These are phyloP conservation scores for Hirtodrosophila alboralis DNA, from an alignment of 2,888 invertebrate species.

Conservation along the genomic window DNA sequence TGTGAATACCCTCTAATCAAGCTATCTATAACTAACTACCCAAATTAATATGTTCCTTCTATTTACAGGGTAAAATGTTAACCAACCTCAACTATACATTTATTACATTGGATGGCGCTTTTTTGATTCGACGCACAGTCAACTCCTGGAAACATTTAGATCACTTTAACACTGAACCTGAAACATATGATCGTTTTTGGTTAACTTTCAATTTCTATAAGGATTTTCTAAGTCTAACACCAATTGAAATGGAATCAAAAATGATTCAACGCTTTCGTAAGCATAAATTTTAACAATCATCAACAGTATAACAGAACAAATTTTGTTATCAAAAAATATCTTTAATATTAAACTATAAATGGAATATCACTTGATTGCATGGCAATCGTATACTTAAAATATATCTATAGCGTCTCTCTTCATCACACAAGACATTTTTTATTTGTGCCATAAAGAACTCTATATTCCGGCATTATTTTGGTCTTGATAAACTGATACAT, in stretches of 20 bases:
- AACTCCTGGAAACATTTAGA: slow-evolving; percentile 31
- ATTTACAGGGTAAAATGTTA: slow-evolving; percentile 21
- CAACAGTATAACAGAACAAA: too few species aligned
- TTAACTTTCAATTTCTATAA: slow-evolving; percentile 12
- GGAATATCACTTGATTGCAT: slow-evolving; percentile 33
- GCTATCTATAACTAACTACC: neutral
- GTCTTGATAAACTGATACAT: slow-evolving; percentile 86
- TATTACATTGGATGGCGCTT: slow-evolving; percentile 34
- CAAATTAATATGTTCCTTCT: neutral
- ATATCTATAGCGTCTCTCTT: too few species aligned
- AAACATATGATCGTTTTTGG: neutral
- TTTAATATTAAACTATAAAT: neutral
- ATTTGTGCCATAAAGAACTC: slow-evolving; percentile 90
- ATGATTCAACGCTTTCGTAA: too few species aligned
- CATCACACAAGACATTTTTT: slow-evolving; percentile 86
- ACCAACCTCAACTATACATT: slow-evolving; percentile 32
- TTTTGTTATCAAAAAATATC: too few species aligned
- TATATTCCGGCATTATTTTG: slow-evolving; percentile 91
- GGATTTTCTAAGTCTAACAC: neutral
- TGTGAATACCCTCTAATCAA: neutral
- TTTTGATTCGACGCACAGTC: slow-evolving; percentile 27
- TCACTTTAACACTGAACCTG: neutral
- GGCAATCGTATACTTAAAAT: neutral
- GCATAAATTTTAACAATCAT: too few species aligned
- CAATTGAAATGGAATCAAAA: neutral